Evolutionary conservation across 1,140 invertebrate species (phyloP), one percentile per base, ranked within the genome.

Genomic region (Anagrus nilaparvatae): DNA sequence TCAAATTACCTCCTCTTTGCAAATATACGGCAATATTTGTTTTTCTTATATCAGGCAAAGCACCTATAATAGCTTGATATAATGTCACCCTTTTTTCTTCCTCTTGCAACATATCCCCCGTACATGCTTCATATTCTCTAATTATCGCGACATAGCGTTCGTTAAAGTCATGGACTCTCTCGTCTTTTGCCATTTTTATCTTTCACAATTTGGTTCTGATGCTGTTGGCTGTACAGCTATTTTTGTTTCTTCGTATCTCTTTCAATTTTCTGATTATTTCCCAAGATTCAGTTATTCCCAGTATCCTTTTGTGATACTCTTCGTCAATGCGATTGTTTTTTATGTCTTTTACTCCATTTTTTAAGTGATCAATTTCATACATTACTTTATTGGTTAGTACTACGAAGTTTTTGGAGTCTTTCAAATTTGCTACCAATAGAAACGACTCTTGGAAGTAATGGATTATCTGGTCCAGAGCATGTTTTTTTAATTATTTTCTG

Each of bases 321-420:
- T 53, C 48, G 28, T 52, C 48, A 18, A 55, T 30, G 12, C 38
- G 46, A 31, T 46, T 48, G 1, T 41, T 45, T 2, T 53, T 53
- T 3, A 53, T 53, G 8, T 53, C 49, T 41, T 48, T 55, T 9
- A 49, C 49, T 5, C 32, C 48, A 20, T 44, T 45, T 16, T 48
- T 54, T 28, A 47, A 43, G 5, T 45, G 20, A 8, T 9, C 43
- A 0, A 30, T 7, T 19, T 44, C 35, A 1, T n/a, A n/a, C n/a
- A n/a, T n/a, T n/a, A n/a, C n/a, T n/a, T n/a, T n/a, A n/a, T n/a
- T n/a, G n/a, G n/a, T n/a, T n/a, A n/a, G n/a, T n/a, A n/a, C n/a
- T n/a, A n/a, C n/a, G n/a, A n/a, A n/a, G n/a, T n/a, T n/a, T n/a
- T n/a, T n/a, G n/a, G n/a, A n/a, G n/a, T n/a, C n/a, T n/a, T n/a